Evolutionary conservation across 2,888 invertebrate species (phyloP), one percentile per base, ranked within the genome.

Genomic region (Orchesellides sinensis): DNA sequence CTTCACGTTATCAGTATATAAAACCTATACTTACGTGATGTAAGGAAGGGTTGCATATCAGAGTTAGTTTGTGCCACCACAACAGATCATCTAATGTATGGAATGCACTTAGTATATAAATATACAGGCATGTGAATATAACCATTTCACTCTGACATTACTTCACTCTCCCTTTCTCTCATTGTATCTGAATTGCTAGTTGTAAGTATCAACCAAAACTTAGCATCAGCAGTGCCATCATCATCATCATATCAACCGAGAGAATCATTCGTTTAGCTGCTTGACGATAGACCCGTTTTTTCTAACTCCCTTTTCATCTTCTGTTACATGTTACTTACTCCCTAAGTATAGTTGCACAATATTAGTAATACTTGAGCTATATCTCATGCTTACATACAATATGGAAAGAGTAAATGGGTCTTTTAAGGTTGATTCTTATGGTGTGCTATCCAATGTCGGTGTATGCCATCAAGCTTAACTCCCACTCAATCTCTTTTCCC

Each of bases 401-500:
- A 47, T 47, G 12, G 12, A 35, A 3, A 49, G 49, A 61, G 70
- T 63, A 54, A 78, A 70, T 75, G 66, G 66, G 19, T 54, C 63
- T 65, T 54, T 75, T 52, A n/a, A 56, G 75, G 75, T 66, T 66
- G 54, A 75, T 66, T 65, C 74, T 61, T 78, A 65, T 70, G 63
- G 52, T 63, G 69, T 70, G 69, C 68, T 63, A 65, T 66, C 73
- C 56, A 81, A 73, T 68, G 66, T 59, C 56, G 59, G 56, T 49
- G 63, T 81, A 65, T 74, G 59, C 54, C 80, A 68, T 72, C 73
- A 47, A 73, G 73, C 73, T 81, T 81, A 81, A 81, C 80, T 81
- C 80, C 80, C 80, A 81, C 80, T 81, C 80, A 81, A 81, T 81
- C 80, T 81, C 73, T 56, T 72, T 79, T 65, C 52, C 56, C 80